Conservation (phyloP, 2,113 vertebrate genomes). For the Xenopus laevis region DNA sequence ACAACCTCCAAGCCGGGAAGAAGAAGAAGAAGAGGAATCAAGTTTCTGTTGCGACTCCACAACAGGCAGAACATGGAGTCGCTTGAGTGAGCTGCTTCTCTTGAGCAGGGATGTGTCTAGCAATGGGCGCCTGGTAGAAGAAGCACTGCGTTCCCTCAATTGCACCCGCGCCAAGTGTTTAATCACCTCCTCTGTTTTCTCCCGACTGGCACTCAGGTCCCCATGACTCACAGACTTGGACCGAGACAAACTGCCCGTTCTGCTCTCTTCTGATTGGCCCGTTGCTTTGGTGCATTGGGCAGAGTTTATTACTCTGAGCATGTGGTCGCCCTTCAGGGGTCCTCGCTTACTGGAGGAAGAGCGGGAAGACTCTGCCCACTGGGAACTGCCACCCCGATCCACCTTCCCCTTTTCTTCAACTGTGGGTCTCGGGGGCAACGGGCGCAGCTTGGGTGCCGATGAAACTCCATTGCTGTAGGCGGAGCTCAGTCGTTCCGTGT, state of each 20-base stretch:
- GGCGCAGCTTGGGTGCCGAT: conserved; percentile 54
- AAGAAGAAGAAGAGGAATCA: conserved; percentile 30
- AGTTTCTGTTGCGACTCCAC: conserved; percentile 48
- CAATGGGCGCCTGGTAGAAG: conserved; percentile 45
- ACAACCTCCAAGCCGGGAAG: conserved; percentile 50
- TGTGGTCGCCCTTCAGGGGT: conserved; percentile 62
- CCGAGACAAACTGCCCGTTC: conserved; percentile 56
- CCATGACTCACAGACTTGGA: conserved; percentile 71
- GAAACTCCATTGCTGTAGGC: conserved; percentile 49
- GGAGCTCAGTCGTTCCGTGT: conserved; percentile 60
- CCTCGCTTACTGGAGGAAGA: conserved; percentile 49
- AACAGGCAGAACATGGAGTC: conserved; percentile 47
- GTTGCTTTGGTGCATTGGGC: conserved; percentile 38
- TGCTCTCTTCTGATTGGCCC: conserved; percentile 4
- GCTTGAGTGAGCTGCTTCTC: conserved; percentile 65
- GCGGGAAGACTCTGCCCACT: not conserved
- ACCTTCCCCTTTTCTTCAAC: conserved; percentile 61
- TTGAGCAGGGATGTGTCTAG: conserved; percentile 49
- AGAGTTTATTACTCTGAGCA: conserved; percentile 55
- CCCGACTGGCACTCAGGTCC: conserved; percentile 59
- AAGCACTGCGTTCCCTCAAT: conserved; percentile 53
- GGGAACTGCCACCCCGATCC: conserved; percentile 55
- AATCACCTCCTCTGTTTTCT: conserved; percentile 52
- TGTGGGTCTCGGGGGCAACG: conserved; percentile 59
- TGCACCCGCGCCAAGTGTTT: conserved; percentile 55